These are phyloP conservation scores for Sitophilus oryzae DNA, from an alignment of 1,140 invertebrate species.

Conservation along the genomic window DNA sequence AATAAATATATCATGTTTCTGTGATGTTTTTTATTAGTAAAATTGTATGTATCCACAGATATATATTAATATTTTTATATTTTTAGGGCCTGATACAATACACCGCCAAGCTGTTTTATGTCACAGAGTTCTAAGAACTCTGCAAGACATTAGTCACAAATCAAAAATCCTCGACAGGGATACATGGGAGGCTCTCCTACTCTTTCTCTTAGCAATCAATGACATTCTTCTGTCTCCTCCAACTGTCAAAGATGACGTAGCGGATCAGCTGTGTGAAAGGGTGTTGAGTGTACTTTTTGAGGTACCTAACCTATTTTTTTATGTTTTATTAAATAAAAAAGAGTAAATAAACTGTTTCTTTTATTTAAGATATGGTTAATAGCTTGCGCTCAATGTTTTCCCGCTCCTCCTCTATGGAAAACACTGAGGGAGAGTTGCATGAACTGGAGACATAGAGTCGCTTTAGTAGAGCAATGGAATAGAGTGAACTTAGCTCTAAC, in stretches of 20 bases:
- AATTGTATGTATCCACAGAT: not conserved
- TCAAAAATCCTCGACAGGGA: slow-evolving; percentile 73
- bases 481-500: slow-evolving; percentile 86
- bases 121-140: slow-evolving; percentile 84
- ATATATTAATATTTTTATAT: too few relatives aligned
- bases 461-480: slow-evolving; percentile 93
- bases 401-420: slow-evolving; percentile 92
- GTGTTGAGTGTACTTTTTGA: slow-evolving; percentile 91
- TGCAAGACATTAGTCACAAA: slow-evolving; percentile 80
- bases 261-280: slow-evolving; percentile 89
- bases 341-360: slow-evolving; percentile 2
- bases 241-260: slow-evolving; percentile 87
- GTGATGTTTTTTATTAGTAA: not conserved
- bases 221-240: slow-evolving; percentile 87
- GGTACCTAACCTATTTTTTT: slow-evolving; percentile 39
- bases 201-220: slow-evolving; percentile 89
- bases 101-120: slow-evolving; percentile 92
- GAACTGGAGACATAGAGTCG: slow-evolving; percentile 87
- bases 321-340: not conserved
- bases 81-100: slow-evolving; percentile 75
- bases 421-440: slow-evolving; percentile 88
- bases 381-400: slow-evolving; percentile 84
- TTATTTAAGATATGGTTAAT: slow-evolving; percentile 63
- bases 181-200: slow-evolving; percentile 85
- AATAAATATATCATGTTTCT: too few relatives aligned